phyloP scores from a whole-genome alignment of 2,888 invertebrate genomes.

The Geophilus truncorum region DNA sequence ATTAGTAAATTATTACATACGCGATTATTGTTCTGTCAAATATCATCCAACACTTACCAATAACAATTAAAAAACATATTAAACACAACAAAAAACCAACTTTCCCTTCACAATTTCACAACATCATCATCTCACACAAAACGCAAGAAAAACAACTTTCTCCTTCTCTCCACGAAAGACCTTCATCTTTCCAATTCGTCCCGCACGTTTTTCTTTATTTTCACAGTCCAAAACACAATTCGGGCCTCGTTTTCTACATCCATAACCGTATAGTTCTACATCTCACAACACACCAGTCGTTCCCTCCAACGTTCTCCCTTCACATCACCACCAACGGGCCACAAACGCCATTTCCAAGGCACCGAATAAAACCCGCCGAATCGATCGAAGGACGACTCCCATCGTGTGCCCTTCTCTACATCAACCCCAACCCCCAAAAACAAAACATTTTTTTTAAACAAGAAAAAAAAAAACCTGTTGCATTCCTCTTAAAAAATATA shows the following conservation, averaged over 20 bases:
- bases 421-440: background rate
- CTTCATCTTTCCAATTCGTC: too few species aligned
- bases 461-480: background rate
- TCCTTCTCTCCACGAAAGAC: background rate
- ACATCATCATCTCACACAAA: too few species aligned
- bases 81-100: too few species aligned
- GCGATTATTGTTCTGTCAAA: too few species aligned
- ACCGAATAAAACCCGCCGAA: background rate
- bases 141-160: too few species aligned
- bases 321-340: slow-evolving; percentile 4
- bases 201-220: background rate
- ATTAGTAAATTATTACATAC: too few species aligned
- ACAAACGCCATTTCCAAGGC: background rate
- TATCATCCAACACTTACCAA: too few species aligned
- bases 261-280: background rate
- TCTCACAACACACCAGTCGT: background rate
- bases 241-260: background rate
- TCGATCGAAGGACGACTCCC: background rate
- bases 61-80: too few species aligned
- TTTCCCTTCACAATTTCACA: too few species aligned
- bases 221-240: slow-evolving; percentile 42
- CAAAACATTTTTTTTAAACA: too few species aligned
- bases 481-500: background rate
- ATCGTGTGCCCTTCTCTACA: background rate
- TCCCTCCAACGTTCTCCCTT: background rate